Conservation (phyloP, 2,113 vertebrate species). For the Cnemophilus loriae region DNA sequence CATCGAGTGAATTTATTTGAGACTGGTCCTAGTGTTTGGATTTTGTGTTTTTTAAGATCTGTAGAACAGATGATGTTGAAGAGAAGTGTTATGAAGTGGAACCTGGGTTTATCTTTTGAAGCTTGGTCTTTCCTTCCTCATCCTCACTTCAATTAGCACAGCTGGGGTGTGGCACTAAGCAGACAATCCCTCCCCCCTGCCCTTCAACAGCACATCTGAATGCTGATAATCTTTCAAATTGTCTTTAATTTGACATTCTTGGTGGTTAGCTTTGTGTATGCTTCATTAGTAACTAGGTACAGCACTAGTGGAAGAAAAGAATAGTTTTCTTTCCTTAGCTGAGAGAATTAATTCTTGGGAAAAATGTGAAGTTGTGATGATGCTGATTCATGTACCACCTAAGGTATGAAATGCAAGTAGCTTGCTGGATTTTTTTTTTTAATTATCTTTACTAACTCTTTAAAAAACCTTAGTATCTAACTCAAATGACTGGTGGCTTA, state of each 20-base stretch:
- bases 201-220: conserved; percentile 35
- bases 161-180: conserved; percentile 2
- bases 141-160: conserved; percentile 36
- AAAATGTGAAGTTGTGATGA: not conserved
- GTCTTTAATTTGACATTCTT: conserved; percentile 27
- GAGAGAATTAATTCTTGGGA: not conserved
- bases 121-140: conserved; percentile 21
- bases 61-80: not conserved
- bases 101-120: not conserved
- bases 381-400: not conserved
- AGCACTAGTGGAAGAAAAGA: not conserved
- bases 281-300: conserved; percentile 23
- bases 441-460: not conserved
- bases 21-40: not conserved
- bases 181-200: conserved; percentile 50
- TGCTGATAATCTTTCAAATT: conserved; percentile 49
- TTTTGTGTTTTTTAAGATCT: not conserved
- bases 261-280: not conserved
- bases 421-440: not conserved
- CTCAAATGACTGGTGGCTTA: not conserved
- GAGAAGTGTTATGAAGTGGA: not conserved
- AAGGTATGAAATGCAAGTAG: conserved; percentile 8
- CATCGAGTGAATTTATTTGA: not conserved
- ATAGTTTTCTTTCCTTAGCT: not conserved
- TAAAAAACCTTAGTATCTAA: not conserved